These are phyloP conservation scores for Tetanocera ferruginea DNA, from an alignment of 2,888 invertebrate genomes.

Conservation along the genomic window DNA sequence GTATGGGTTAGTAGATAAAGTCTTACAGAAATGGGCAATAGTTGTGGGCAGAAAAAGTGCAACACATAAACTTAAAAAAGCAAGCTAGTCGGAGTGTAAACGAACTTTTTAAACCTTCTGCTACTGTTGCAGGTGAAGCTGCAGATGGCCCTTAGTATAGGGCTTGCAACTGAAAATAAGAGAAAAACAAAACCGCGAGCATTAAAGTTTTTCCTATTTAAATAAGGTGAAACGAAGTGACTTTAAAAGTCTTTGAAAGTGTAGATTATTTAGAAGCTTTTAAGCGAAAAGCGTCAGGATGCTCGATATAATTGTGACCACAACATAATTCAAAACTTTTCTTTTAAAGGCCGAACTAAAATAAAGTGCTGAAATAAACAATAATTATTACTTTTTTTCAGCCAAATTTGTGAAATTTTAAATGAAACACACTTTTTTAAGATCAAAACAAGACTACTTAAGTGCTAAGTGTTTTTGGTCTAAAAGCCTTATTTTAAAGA, in stretches of 20 bases:
- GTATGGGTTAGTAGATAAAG: background rate
- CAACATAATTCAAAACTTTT: too few species aligned
- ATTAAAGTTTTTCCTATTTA: background rate
- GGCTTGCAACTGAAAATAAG: background rate
- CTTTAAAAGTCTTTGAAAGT: too few species aligned
- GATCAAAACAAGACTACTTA: background rate
- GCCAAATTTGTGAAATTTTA: background rate
- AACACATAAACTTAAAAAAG: background rate
- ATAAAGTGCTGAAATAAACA: too few species aligned
- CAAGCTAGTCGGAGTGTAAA: constrained; percentile 12
- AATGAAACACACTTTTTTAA: background rate
- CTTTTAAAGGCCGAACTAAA: too few species aligned
- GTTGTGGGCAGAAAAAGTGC: background rate
- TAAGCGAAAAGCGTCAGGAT: too few species aligned
- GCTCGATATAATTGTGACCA: too few species aligned
- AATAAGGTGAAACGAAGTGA: background rate
- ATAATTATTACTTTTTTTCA: too few species aligned
- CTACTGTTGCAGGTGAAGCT: background rate
- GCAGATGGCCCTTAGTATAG: background rate
- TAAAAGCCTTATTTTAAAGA: too few species aligned
- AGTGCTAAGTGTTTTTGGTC: background rate
- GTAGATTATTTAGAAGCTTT: too few species aligned
- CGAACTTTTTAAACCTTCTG: constrained; percentile 7
- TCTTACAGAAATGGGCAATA: background rate
- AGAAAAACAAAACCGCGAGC: background rate